Percentiles rank a stretch among this genome's conserved stretches.
Evolutionary conservation across 2,113 vertebrate species (phyloP).

Genomic region (Ellobius talpinus): DNA sequence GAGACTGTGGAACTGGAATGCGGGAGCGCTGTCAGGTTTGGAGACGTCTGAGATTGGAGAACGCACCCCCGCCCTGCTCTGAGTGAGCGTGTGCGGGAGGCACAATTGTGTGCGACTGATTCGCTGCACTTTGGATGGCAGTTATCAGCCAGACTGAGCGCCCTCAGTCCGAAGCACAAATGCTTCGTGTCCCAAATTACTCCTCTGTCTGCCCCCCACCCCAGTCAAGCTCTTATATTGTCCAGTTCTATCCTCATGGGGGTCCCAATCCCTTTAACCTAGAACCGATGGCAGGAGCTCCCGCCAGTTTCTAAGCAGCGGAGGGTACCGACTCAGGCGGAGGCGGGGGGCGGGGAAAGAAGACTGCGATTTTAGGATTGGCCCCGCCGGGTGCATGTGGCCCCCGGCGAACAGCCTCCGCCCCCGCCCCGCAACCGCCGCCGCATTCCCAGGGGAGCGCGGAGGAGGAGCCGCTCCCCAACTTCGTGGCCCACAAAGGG

Average conservation of each 20-base stretch:
- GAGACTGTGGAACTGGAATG: not conserved
- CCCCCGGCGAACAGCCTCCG: conserved; percentile 66
- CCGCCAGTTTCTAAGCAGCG: conserved; percentile 52
- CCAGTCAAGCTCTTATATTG: not conserved
- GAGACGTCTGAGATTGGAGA: conserved; percentile 64
- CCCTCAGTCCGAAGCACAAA: not conserved
- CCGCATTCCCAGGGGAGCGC: conserved; percentile 71
- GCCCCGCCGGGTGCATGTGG: conserved; percentile 52
- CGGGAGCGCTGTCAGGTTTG: not conserved
- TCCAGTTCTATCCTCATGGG: not conserved
- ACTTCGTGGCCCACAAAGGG: conserved; percentile 47
- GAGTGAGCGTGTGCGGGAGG: conserved; percentile 66
- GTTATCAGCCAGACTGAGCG: conserved; percentile 60
- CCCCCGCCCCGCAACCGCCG: conserved; percentile 63
- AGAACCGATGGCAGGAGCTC: conserved; percentile 21
- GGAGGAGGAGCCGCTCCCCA: conserved; percentile 71
- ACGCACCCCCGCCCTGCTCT: conserved; percentile 27
- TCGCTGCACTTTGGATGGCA: conserved; percentile 59
- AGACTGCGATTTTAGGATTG: conserved; percentile 68
- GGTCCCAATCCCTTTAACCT: not conserved
- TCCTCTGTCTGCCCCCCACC: not conserved
- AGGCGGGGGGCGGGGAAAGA: conserved; percentile 66
- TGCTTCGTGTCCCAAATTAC: not conserved
- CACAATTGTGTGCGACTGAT: conserved; percentile 66
- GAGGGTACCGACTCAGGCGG: not conserved